Conservation (phyloP, 2,113 vertebrate genomes). For the Muntiacus muntjak region DNA sequence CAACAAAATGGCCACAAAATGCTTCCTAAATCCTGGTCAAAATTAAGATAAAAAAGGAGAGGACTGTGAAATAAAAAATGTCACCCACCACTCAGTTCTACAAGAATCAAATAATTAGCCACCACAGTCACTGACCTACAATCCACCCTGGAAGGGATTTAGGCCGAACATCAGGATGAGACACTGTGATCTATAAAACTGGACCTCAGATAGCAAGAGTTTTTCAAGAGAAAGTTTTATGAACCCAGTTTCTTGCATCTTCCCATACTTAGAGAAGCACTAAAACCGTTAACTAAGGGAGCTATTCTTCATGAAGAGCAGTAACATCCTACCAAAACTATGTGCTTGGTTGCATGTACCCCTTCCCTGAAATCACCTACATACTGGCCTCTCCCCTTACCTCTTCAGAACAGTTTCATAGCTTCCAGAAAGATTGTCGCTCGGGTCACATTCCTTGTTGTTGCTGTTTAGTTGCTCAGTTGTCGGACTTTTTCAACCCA, state of each 20-base stretch:
- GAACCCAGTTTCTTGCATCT: not conserved
- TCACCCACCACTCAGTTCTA: not conserved
- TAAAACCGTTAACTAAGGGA: not conserved
- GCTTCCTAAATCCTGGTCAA: not conserved
- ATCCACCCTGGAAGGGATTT: not conserved
- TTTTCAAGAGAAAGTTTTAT: not conserved
- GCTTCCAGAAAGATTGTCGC: not conserved
- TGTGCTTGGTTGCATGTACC: not conserved
- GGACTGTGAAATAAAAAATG: not conserved
- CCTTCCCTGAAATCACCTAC: not conserved
- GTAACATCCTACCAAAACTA: not conserved
- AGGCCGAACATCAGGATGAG: not conserved
- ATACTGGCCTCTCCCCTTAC: not conserved
- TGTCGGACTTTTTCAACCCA: fast-evolving
- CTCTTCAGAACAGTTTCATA: not conserved
- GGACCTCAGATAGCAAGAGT: not conserved
- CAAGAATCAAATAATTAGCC: not conserved
- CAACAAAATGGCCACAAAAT: not conserved
- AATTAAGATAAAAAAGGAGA: not conserved
- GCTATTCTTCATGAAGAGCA: not conserved
- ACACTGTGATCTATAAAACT: not conserved
- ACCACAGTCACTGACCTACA: not conserved
- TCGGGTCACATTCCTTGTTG: fast-evolving
- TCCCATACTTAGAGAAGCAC: not conserved
- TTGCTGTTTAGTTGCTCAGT: not conserved